Evolutionary conservation across 2,113 vertebrate genomes (phyloP), one percentile per base, ranked within the genome.

Genomic region (Talpa occidentalis): DNA sequence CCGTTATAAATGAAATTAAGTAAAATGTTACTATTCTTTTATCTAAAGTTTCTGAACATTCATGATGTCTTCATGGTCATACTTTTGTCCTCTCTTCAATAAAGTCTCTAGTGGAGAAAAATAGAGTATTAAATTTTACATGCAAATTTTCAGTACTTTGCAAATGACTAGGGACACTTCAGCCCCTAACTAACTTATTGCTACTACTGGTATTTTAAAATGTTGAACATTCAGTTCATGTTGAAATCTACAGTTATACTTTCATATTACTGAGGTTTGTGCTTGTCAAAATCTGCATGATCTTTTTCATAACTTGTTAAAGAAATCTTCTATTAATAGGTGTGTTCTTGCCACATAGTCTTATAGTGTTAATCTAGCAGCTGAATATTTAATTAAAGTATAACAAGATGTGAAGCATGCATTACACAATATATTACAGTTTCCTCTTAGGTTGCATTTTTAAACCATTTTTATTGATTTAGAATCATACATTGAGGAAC

Each of bases 91-190:
- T 47, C 8, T 40, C 42, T 82, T 93, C 59, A 37, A 35, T 74
- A 93, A 88, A n/a, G 16, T 30, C 52, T 87, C 64, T 64, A 44
- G 56, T 93, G 32, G 54, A 88, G 85, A 90, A 92, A 86, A 79
- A 78, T n/a, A 84, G 66, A 74, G 7, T 88, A 76, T 90, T 95
- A 93, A 82, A 96, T 95, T 96, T 93, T 93, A 89, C 44, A 89
- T 95, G 89, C 60, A 94, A 91, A 95, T 94, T 89, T 94, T 82
- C 59, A 93, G 84, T 82, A 95, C 64, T 83, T 96, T 94, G 73
- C 49, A 93, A 91, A 82, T 91, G 47, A 95, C 93, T 93, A 56
- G 54, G 66, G 76, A 49, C 74, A 95, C 83, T 91, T 96, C 77
- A 96, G 40, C 64, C 54, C 91, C 84, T 95, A 91, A 85, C 77